phyloP scores from a whole-genome alignment of 2,797 vertebrate genomes.

The Typhlichthys subterraneus region DNA sequence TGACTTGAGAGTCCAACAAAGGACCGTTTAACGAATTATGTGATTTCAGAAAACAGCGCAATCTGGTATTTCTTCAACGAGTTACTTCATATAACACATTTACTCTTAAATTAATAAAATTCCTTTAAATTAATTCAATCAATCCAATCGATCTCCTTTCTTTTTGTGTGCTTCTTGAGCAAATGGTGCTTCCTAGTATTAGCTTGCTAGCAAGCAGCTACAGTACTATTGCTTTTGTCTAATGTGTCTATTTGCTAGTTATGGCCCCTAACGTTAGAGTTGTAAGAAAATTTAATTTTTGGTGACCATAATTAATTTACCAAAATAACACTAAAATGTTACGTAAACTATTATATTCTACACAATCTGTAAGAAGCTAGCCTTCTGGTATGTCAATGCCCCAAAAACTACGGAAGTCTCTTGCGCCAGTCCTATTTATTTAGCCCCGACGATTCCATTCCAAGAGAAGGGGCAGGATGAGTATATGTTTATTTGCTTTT shows the following conservation, averaged over 20 bases:
- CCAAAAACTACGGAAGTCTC: constrained; percentile 54
- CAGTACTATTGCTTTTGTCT: constrained; percentile 28
- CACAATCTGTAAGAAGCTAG: constrained; percentile 1
- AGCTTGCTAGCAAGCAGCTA: constrained; percentile 51
- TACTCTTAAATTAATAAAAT: no score
- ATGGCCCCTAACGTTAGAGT: constrained; percentile 24
- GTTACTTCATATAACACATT: no score
- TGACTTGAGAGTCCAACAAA: no score
- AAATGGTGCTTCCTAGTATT: constrained; percentile 21
- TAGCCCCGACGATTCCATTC: constrained; percentile 52
- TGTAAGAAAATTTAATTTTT: constrained; percentile 18
- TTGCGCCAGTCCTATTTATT: constrained; percentile 45
- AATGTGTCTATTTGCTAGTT: constrained; percentile 34
- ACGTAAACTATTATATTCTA: constrained; percentile 20
- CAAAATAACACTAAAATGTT: constrained; percentile 20
- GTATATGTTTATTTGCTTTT: not conserved
- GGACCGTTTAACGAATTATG: not conserved
- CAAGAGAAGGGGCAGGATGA: not conserved
- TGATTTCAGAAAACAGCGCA: not conserved
- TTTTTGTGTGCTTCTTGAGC: constrained; percentile 52
- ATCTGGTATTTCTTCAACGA: not conserved
- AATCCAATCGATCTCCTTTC: constrained; percentile 36
- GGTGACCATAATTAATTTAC: constrained; percentile 12
- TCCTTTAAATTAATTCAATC: constrained; percentile 1
- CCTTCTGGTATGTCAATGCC: constrained; percentile 42